Evolutionary conservation across 1,140 invertebrate species (phyloP).

Genomic region (Magallana ariakensis): DNA sequence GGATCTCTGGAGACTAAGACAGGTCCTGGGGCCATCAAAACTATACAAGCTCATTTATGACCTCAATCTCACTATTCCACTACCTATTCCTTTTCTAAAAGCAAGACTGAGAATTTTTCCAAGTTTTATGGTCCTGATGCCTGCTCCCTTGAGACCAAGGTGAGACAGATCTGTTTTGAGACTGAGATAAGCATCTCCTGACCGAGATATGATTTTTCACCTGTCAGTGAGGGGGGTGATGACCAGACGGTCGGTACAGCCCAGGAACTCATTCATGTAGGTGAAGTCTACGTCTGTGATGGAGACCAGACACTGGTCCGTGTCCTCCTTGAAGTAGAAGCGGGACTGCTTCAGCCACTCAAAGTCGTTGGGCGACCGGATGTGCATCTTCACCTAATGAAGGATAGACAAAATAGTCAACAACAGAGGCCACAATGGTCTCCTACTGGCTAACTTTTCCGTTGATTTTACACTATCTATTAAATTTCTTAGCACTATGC

Average conservation of each 20-base stretch:
- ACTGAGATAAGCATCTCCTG: too few relatives aligned
- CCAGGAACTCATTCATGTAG: slow-evolving; percentile 98
- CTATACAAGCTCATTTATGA: too few relatives aligned
- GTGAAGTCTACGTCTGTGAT: slow-evolving; percentile 97
- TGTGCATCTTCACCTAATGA: slow-evolving; percentile 75
- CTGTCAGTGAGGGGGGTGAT: slow-evolving; percentile 98
- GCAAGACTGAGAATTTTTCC: too few relatives aligned
- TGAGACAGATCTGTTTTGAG: too few relatives aligned
- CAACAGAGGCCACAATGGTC: background rate
- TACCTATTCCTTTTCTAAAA: too few relatives aligned
- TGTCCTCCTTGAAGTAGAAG: slow-evolving; percentile 98
- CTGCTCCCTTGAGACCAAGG: background rate
- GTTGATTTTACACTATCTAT: too few relatives aligned
- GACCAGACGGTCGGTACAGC: slow-evolving; percentile 96
- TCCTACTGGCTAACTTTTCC: too few relatives aligned
- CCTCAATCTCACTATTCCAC: too few relatives aligned
- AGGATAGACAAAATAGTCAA: background rate
- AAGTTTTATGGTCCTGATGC: background rate
- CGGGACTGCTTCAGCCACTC: slow-evolving; percentile 98
- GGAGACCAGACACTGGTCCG: slow-evolving; percentile 93
- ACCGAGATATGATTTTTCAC: slow-evolving; percentile 78
- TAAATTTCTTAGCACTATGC: too few relatives aligned
- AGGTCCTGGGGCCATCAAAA: too few relatives aligned
- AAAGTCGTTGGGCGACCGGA: slow-evolving; percentile 88
- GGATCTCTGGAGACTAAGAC: too few relatives aligned